phyloP scores from a whole-genome alignment of 2,797 vertebrate genomes.

The Falco novaeseelandiae region DNA sequence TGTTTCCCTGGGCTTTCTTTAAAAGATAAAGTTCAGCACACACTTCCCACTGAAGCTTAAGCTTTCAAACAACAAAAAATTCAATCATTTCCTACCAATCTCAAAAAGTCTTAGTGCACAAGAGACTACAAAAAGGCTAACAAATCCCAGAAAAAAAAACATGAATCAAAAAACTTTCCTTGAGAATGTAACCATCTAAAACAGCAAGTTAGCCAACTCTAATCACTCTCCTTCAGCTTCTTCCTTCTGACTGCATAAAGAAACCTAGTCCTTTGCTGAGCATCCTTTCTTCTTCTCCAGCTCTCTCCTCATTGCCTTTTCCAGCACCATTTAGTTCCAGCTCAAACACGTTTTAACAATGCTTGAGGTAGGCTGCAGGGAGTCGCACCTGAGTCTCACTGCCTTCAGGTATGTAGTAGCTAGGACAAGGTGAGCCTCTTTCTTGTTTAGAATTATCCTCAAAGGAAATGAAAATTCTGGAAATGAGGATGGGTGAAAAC shows the following conservation, averaged over 20 bases:
- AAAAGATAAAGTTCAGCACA: background rate
- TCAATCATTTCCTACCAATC: background rate
- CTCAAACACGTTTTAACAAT: background rate
- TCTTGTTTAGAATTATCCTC: background rate
- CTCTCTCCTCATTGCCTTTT: background rate
- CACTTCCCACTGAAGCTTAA: background rate
- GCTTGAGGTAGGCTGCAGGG: background rate
- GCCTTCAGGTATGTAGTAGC: rapidly evolving
- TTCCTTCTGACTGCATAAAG: background rate
- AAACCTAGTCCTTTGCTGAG: background rate
- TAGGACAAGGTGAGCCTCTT: background rate
- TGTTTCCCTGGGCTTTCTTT: background rate
- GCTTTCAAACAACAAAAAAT: background rate
- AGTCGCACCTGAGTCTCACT: background rate
- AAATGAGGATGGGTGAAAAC: background rate
- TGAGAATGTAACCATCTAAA: background rate
- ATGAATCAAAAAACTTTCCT: background rate
- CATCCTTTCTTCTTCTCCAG: background rate
- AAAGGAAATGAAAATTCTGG: background rate
- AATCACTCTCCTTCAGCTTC: background rate
- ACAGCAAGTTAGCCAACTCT: background rate
- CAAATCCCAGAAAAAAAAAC: background rate
- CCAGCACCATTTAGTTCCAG: background rate
- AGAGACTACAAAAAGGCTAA: background rate
- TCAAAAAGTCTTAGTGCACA: background rate